Base-by-base conservation (phyloP, 2,888 invertebrate genomes). In the Therioaphis trifolii region DNA sequence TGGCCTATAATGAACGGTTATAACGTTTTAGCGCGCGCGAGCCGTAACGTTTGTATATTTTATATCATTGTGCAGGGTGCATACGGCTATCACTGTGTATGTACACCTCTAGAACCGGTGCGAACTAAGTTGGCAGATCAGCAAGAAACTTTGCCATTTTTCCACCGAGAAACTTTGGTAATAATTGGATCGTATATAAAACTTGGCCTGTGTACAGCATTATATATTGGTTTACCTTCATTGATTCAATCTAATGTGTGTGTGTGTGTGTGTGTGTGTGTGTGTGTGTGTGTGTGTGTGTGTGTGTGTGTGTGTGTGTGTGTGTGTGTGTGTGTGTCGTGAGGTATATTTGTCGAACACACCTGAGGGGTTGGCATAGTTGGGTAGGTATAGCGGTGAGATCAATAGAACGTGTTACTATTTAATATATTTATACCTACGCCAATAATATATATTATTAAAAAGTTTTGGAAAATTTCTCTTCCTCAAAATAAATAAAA, bases 161-260 rank as follows among this genome's bases (percentile, higher is more conserved):
- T 49, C 61, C 63, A 11, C 71, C 35, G 15, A 63, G 49, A 82
- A 82, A 82, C 61, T 82, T 82, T 72, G 29, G 49, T 74, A 82
- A 82, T 82, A 72, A 82, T 82, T 71, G 80, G 71, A 72, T 72
- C 46, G 46, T 74, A n/a, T n/a, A n/a, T n/a, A 72, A 72, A 61
- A 82, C 29, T 72, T 72, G 80, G 80, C 72, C 35, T 15, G 35
- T n/a, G 29, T 15, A 27, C 69, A 27, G 27, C 46, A 15, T n/a
- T n/a, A 2, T 29, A n/a, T 61, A 61, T 29, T 43, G 61, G 75
- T 46, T 69, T 55, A 78, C 78, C 78, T 55, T n/a, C 14, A 55
- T 69, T 40, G 55, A 49, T 79, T 71, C 58, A 43, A 71, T 71
- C 15, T 58, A 71, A 61, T 24, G 68, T 12, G 49, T 68, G 24